A percentile compares a stretch with the other conserved stretches of the same genome.
phyloP scores from a whole-genome alignment of 2,888 invertebrate genomes.

The Tupiocoris notatus region DNA sequence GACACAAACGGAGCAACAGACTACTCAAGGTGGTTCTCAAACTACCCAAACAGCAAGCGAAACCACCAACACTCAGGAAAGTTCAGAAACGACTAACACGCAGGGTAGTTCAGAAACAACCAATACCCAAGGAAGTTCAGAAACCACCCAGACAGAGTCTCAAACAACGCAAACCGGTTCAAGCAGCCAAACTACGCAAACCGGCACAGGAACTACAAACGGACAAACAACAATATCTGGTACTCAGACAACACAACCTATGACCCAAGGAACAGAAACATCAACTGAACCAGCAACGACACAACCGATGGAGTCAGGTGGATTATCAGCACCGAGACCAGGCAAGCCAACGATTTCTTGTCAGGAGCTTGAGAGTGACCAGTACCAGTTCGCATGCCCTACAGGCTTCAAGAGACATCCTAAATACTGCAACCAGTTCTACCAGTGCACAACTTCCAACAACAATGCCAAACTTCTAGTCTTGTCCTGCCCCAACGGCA shows the following conservation, averaged over 20 bases:
- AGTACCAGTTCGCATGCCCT: slow-evolving; percentile 72
- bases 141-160: slow-evolving; percentile 37
- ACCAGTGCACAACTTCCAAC: slow-evolving; percentile 70
- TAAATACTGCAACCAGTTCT: slow-evolving; percentile 77
- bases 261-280: slow-evolving; percentile 40
- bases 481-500: slow-evolving; percentile 73
- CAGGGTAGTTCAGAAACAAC: slow-evolving; percentile 14
- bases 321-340: slow-evolving; percentile 40
- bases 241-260: slow-evolving; percentile 35
- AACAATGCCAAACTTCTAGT: slow-evolving; percentile 68
- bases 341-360: slow-evolving; percentile 54
- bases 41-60: slow-evolving; percentile 42
- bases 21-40: slow-evolving; percentile 34
- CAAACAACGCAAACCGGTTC: slow-evolving; percentile 28
- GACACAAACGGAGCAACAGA: slow-evolving; percentile 34
- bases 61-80: slow-evolving; percentile 14
- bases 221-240: slow-evolving; percentile 26
- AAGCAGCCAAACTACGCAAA: slow-evolving; percentile 40
- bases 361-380: slow-evolving; percentile 65
- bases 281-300: slow-evolving; percentile 44
- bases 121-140: slow-evolving; percentile 21
- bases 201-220: slow-evolving; percentile 8
- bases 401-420: slow-evolving; percentile 81
- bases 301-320: slow-evolving; percentile 38
- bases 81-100: slow-evolving; percentile 36